Base-by-base conservation (phyloP, 1,140 invertebrate genomes). In the Cyphomyrmex costatus region DNA sequence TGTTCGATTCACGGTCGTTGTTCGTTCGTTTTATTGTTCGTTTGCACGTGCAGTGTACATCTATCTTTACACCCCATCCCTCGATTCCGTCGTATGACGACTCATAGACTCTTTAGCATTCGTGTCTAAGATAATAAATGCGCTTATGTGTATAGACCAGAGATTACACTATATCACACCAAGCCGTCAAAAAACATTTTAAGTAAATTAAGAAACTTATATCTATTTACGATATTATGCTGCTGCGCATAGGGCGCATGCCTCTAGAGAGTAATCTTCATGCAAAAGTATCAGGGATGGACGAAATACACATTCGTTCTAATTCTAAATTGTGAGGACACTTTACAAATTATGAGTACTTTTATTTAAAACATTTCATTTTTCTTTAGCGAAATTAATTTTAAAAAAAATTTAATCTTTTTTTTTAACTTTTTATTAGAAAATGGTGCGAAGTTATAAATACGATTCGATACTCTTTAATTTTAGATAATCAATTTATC, bases 111-210 rank as follows among this genome's bases (percentile, higher is more conserved):
- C 86, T 92, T 93, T 93, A 94, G 91, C 77, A 91, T 93, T 93
- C 91, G 90, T 92, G 92, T 92, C 93, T 91, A 91, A 91, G 91
- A 93, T 93, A 94, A 94, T 93, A 92, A 93, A 94, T 93, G 92
- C 94, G 94, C 93, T 95, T 94, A 92, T 88, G 87, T 95, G 93
- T 94, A 94, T 94, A 94, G 92, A 93, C 85, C 86, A 93, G 88
- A 92, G 89, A 73, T 91, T 93, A 89, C 86, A 89, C 49, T 91
- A 91, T 93, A 92, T 92, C 89, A 92, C 90, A 92, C 88, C 88
- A 88, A 91, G 86, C 88, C 89, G 91, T 91, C 90, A 86, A 88
- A 85, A 91, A 90, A 89, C 86, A 87, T 89, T 89, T 90, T 89
- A 91, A 86, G 66, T 89, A 90, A 91, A 92, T 91, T 92, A 89